Base-by-base conservation (phyloP, 1,140 invertebrate species). In the Penaeus vannamei region DNA sequence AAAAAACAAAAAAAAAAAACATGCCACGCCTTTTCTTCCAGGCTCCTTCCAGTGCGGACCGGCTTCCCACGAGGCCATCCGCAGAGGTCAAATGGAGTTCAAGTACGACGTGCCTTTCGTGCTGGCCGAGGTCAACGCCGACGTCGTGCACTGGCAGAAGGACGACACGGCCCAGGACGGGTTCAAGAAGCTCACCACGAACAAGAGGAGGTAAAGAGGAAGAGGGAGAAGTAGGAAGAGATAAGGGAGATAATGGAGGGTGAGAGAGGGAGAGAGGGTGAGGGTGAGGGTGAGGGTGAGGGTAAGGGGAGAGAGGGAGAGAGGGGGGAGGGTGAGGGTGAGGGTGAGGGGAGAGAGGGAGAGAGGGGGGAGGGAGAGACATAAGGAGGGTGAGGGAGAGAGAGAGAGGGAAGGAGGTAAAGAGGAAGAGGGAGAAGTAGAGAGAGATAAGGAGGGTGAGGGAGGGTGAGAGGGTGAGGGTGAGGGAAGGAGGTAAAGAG, bases 71-170 rank as follows among this genome's bases (percentile, higher is more conserved):
- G 95, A 94, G 85, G 96, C 96, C 53, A 95, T 97, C 0, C 94
- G 95, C 60, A 94, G 94, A 83, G 96, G 96, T 17, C 95, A 96
- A 92, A 95, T 96, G 26, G 95, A 95, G 42, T 94, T 95, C 85
- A 93, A 95, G 79, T 97, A 96, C 92, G 96, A 97, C 91, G 95
- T 95, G 2, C 94, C 95, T 1, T 97, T 97, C 92, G 95, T 97
- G 61, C 96, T 96, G 93, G 95, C 96, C 62, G 96, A 96, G 93
- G 95, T 97, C 12, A 97, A 97, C 92, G 95, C 96, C 5, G 96
- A 97, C 91, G 93, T 96, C 42, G 95, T 96, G 66, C 94, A 95
- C 92, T 96, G 95, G 93, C 94, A 95, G 93, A 94, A 95, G 91
- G 95, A 96, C 92, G 93, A 94, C 1, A 84, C 83, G 26, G 87